These are phyloP conservation scores for Agapornis roseicollis DNA, from an alignment of 2,113 vertebrate genomes.

Conservation along the genomic window DNA sequence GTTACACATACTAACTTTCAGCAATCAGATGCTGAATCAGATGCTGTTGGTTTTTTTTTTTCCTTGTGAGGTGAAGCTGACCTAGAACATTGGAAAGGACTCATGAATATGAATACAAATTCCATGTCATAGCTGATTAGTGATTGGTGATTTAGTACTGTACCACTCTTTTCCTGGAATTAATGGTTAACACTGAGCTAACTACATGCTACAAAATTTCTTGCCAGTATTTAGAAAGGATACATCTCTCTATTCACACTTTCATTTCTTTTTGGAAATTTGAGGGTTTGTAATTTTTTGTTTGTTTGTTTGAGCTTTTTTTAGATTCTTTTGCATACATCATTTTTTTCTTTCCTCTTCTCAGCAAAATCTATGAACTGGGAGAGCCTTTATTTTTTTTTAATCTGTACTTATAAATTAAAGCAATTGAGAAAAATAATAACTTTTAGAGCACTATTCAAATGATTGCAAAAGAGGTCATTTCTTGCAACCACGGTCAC, in stretches of 20 bases:
- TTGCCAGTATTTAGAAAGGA: background rate
- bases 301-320: background rate
- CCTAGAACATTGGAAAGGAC: background rate
- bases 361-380: background rate
- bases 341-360: background rate
- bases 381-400: background rate
- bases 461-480: background rate
- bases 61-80: background rate
- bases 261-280: background rate
- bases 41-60: background rate
- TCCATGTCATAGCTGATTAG: constrained; percentile 12
- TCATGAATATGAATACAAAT: constrained; percentile 37
- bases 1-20: background rate
- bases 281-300: rapidly evolving
- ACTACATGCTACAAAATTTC: background rate
- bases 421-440: background rate
- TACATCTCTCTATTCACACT: background rate
- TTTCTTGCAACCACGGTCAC: background rate
- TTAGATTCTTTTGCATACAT: background rate
- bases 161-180: background rate
- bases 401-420: background rate
- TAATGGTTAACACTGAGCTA: background rate
- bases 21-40: background rate
- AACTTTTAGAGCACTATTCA: background rate
- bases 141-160: constrained; percentile 10